Evolutionary conservation across 2,888 invertebrate species (phyloP).

Genomic region (Masnerella sp.): DNA sequence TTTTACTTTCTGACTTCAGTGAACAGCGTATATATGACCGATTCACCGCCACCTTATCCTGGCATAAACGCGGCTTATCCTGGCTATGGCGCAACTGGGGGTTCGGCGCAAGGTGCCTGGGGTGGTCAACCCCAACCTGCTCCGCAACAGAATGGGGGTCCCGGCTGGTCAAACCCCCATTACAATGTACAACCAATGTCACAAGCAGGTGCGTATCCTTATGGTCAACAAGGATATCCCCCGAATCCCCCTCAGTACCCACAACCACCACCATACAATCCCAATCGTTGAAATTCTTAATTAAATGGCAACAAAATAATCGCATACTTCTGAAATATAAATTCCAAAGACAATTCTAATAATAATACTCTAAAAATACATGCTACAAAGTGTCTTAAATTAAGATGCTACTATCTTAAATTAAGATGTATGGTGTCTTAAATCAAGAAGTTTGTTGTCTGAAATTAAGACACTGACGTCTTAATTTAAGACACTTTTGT

Average conservation of each 20-base stretch:
- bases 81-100: constrained; percentile 71
- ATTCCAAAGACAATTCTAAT: no score
- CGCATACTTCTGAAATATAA: no score
- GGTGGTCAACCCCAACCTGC: constrained; percentile 24
- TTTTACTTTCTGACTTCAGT: constrained; percentile 79
- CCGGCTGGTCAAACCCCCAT: constrained; percentile 75
- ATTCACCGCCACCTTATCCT: constrained; percentile 96
- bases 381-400: no score
- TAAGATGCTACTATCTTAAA: no score
- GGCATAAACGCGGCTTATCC: constrained; percentile 83
- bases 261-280: constrained; percentile 27
- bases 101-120: constrained; percentile 58
- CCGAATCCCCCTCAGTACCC: constrained; percentile 74
- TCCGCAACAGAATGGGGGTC: constrained; percentile 70
- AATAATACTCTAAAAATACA: no score
- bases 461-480: no score
- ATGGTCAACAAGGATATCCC: constrained; percentile 70
- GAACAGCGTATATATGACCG: constrained; percentile 92
- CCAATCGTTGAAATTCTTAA: no score
- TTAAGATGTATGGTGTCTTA: no score
- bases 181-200: constrained; percentile 75
- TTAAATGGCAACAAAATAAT: no score
- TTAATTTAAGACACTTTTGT: no score
- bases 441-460: no score
- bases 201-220: constrained; percentile 76